Base-by-base conservation (phyloP, 2,113 vertebrate genomes). In the Ahaetulla prasina region DNA sequence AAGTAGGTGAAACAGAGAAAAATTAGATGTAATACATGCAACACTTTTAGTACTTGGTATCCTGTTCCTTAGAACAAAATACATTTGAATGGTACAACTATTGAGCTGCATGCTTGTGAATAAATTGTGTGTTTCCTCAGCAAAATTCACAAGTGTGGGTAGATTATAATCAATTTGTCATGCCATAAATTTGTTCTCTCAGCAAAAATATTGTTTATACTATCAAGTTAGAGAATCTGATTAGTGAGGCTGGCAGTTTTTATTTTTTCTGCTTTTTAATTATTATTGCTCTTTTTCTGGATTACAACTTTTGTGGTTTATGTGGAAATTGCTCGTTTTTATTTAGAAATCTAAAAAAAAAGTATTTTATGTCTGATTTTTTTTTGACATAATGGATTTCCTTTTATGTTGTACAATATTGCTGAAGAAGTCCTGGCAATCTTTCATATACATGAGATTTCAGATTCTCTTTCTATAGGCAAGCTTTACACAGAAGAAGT, bases 1-100 rank as follows among this genome's bases (percentile, higher is more conserved):
- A 87, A 39, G 55, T 94, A 87, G 93, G 94, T 88, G 74, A 90
- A 55, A 90, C 54, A 86, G 74, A 45, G 20, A 86, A 60, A 85
- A 92, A 90, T 45, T 90, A 92, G 49, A n/a, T 88, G 35, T 27
- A 49, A 88, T 93, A 52, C 57, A 52, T 93, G 92, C 43, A 91
- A 63, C 45, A 52, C 12, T 63, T 91, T 91, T 52, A 87, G 55
- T 39, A 91, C 8, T 86, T 23, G 25, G 45, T 30, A 63, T 35
- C 90, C 45, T 50, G 39, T 87, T 87, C 54, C 54, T 35, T 45
- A 55, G 30, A 91, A 87, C 54, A 91, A 91, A 60, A 87, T 63
- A 35, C 54, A 63, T 54, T 63, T 87, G 43, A 87, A 39, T 47
- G 86, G 30, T n/a, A 63, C 45, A 87, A 25, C 60, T 87, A 50